Base-by-base conservation (phyloP, 1,140 invertebrate genomes). In the Cryptotermes secundus region DNA sequence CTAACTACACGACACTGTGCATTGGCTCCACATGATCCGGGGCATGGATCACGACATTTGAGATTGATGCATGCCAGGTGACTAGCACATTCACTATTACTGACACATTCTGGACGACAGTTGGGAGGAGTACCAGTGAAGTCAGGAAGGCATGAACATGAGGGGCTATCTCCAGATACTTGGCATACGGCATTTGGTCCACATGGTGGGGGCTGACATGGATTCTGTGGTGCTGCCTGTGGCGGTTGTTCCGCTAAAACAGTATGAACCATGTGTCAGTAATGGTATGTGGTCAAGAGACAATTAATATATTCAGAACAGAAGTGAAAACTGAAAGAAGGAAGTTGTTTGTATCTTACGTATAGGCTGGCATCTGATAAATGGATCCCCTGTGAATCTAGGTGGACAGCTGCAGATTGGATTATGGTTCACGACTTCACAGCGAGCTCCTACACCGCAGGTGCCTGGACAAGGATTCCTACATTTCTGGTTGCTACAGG, bases 171-270 rank as follows among this genome's bases (percentile, higher is more conserved):
- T 81, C 87, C 87, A n/a, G 86, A 84, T 83, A 88, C 87, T 90
- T 87, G 80, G 85, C 91, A 92, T 80, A 89, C 86, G 26, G 91
- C 90, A 86, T 91, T 90, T 22, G 86, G 80, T 34, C 91, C 92
- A 87, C 92, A 92, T 6, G 93, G 93, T 24, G 92, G 92, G 80
- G 92, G 92, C n/a, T 90, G 86, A 86, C 94, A 95, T 2, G 93
- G 93, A 88, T 94, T 92, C 45, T 88, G 86, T 79, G 88, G 87
- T 65, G 81, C 36, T 83, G 26, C 35, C 80, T 36, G 81, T 45
- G 85, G 4, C 2, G 3, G 91, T 86, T 89, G 94, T 95, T 85
- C 95, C 94, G 24, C 92, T 90, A 86, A 92, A 93, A 92, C 14
- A 31, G 12, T 3, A 81, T 38, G 10, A 72, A 83, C 26, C 9